Evolutionary conservation across 2,113 vertebrate genomes (phyloP), one percentile per base, ranked within the genome.

Genomic region (Ancistrus triradiatus): DNA sequence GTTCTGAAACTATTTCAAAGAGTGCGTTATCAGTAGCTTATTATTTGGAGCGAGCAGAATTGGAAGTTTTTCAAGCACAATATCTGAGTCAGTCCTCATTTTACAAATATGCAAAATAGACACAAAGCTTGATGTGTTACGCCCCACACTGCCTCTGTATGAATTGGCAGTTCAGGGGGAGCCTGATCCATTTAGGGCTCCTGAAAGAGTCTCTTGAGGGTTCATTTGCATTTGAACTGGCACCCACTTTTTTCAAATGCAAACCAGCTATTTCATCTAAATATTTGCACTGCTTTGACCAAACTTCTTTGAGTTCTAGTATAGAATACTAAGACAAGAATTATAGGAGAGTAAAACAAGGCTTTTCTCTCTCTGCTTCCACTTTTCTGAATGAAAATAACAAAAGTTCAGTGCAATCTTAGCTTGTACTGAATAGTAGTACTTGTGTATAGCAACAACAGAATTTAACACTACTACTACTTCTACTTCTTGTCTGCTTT

Each of bases 281-380:
- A 75, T 72, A 72, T 75, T 75, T 75, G 74, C 65, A 75, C 69
- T 69, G 69, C 73, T 75, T 75, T 75, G 73, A 72, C 73, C 27
- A 37, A 59, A 47, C 66, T 73, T 60, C 49, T 59, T 28, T 17
- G 14, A 14, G 44, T 42, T 33, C 59, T 60, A 63, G 48, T 64
- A 52, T 58, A 37, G 11, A n/a, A n/a, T n/a, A n/a, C n/a, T n/a
- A n/a, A n/a, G 61, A 53, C 48, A 33, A n/a, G 17, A 31, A 35
- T 22, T 48, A 33, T 21, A 27, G 6, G 38, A 42, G 11, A 42
- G 14, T n/a, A n/a, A n/a, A n/a, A n/a, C 38, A 42, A 14, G 42
- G 6, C 13, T 15, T 33, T 57, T 60, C 52, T 47, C 56, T 38
- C 21, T 15, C 15, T 24, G 42, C 66, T 60, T 64, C 18, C 48